Evolutionary conservation across 2,888 invertebrate genomes (phyloP), one percentile per base, ranked within the genome.

Genomic region (Troides oblongomaculatus): DNA sequence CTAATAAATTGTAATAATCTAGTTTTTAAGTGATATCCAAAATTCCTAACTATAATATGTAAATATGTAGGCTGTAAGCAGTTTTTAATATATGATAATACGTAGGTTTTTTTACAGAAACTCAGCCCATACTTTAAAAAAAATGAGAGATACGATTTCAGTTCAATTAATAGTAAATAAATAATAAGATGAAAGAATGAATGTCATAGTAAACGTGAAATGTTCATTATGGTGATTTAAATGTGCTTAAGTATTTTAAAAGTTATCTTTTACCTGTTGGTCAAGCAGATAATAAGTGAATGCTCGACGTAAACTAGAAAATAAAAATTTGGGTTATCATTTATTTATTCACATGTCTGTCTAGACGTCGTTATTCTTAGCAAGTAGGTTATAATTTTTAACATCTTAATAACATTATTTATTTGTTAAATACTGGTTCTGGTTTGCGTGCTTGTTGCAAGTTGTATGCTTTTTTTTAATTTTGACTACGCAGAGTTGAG

Each of bases 271-370:
- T 64, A 21, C 23, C 59, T 46, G 46, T 25, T 21, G 14, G 46
- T 62, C 43, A 36, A 25, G 43, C 46, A 30, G 46, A 67, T 62
- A 43, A 57, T 62, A 60, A 30, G 30, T 36, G 61, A 65, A 65
- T 46, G 25, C 4, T 50, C 17, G 36, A 18, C 18, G 21, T 63
- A 50, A 62, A 64, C 60, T 53, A 39, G 17, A 23, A 58, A 69
- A 50, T 50, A 62, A 62, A 66, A 66, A 59, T 57, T 62, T 36
- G 63, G 62, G 53, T 62, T 50, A 66, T 53, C 50, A 70, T 70
- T 63, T 66, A 70, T 70, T 70, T 66, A 63, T 68, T 46, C 68
- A 68, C 23, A 63, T 56, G 70, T 70, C 70, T 70, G 70, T 70
- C 70, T 70, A 70, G 70, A 70, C 70, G 25, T 53, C 36, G 36